Evolutionary conservation across 2,888 invertebrate species (phyloP), one percentile per base, ranked within the genome.

Genomic region (Meta bourneti): DNA sequence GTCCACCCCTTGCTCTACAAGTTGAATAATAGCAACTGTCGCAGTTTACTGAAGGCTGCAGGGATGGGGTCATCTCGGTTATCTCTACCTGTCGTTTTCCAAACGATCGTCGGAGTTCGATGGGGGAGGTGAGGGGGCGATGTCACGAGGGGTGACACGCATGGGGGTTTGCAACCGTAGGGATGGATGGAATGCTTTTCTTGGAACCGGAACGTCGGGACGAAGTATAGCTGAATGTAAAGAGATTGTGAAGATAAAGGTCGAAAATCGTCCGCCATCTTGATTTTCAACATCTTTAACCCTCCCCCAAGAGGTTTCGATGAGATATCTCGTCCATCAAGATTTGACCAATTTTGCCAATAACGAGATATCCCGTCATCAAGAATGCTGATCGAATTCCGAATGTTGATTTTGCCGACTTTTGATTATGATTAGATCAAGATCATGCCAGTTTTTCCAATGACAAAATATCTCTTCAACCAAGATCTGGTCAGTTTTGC

Each of bases 21-120:
- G 77, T 80, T 90, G 80, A 85, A 85, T 85, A 90, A 90, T 90
- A 78, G 85, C 74, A 49, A 74, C 79, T 80, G 90, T 80, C 85
- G 70, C 74, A 69, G 80, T 80, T 80, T 85, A 85, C 48, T 74
- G 84, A 52, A 7, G 75, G 34, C 19, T 19, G 19, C 20, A 70
- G n/a, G 6, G n/a, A 71, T 78, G n/a, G 79, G 80, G 79, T 88
- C 72, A 74, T n/a, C 74, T 9, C 74, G 80, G 88, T 90, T 90
- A 90, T 90, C 90, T 54, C 80, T 84, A 90, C 90, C 85, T 90
- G 90, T 85, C 80, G 74, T 34, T 20, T 51, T 54, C 49, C 69
- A 77, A 89, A 83, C 70, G 82, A 34, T 78, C 69, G 16, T 9
- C 13, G 71, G 78, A 34, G 78, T 19, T 34, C 61, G 34, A 75